Evolutionary conservation across 2,113 vertebrate genomes (phyloP), one percentile per base, ranked within the genome.

Genomic region (Scytalopus superciliaris): DNA sequence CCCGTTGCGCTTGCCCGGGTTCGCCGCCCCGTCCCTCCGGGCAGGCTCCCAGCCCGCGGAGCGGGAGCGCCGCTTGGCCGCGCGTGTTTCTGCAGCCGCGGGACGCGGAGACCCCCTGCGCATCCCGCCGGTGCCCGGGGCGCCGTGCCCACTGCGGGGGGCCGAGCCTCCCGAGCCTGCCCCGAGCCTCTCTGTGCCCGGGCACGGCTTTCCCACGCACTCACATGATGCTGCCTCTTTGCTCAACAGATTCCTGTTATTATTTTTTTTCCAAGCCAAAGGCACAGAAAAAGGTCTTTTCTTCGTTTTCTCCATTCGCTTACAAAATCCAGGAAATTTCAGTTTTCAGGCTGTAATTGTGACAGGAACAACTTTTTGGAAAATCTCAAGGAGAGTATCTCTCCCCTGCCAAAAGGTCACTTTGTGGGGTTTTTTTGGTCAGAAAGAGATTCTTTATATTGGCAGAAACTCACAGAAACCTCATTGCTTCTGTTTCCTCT

Each of bases 131-230:
- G 7, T 14, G 60, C 37, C 47, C 2, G 0, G 47, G 19, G n/a
- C 10, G 4, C n/a, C 15, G 12, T 18, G 21, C 14, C 3, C 3
- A 3, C 14, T 40, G 33, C 1, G 2, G 33, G 14, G 35, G 35
- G 28, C 3, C 2, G 49, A 42, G 40, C 19, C 4, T 39, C 28
- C 21, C 31, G 27, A 14, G 2, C 19, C 17, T 2, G 5, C 19
- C 40, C 1, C 0, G 24, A 2, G 2, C 40, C 18, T 22, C 19
- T 27, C 37, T 3, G 31, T 23, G 35, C 73, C 45, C 8, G 1
- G 27, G 31, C 45, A 31, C 0, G 1, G 33, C 25, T 70, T 31
- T 57, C 31, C 47, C 22, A 21, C 2, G 27, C 24, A 27, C 42
- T 30, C 23, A 11, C 19, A 19, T 6, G 19, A 27, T 28, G 13